Evolutionary conservation across 2,113 vertebrate species (phyloP), one percentile per base, ranked within the genome.

Genomic region (Leptobrachium leishanense): DNA sequence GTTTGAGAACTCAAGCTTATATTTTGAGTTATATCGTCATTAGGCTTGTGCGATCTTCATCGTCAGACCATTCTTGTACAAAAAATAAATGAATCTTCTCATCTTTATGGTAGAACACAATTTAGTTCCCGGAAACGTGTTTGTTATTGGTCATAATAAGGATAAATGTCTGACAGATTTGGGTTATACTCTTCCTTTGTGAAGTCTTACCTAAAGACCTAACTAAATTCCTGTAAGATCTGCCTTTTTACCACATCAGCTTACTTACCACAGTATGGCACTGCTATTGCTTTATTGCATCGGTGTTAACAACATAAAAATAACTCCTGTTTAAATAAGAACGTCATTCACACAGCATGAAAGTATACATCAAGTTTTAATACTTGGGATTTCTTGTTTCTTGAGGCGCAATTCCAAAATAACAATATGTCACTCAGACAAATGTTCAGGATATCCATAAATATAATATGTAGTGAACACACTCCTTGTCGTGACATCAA

Each of bases 251-350:
- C 50, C 15, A 64, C 10, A 64, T 5, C 39, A 9, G 2, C 2
- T 5, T 2, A 64, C 62, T 64, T 64, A 20, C 39, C 6, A 8
- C 9, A 31, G 31, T 13, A 64, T 13, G 31, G 62, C 20, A 64
- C 62, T 64, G 82, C 15, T 50, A 50, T 50, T 5, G 4, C 46
- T 31, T 31, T 31, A 31, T 50, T 50, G 46, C 1, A 42, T 88
- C 87, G 20, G 20, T 84, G 79, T 79, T 85, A 84, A 86, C 84
- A 83, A 90, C 6, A 31, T 5, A 92, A 88, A 90, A 57, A 81
- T 83, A 79, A 82, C 79, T 75, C 46, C 20, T 84, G 86, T 87
- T 88, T 85, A 87, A 89, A 90, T 88, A 86, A 86, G 81, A 86
- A 50, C 55, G 9, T 59, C 55, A 59, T 82, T 44, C 15, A 54